A percentile compares a stretch with the other conserved stretches of the same genome.
Conservation (phyloP, 2,888 invertebrate species). For the Piscicola geometra region DNA sequence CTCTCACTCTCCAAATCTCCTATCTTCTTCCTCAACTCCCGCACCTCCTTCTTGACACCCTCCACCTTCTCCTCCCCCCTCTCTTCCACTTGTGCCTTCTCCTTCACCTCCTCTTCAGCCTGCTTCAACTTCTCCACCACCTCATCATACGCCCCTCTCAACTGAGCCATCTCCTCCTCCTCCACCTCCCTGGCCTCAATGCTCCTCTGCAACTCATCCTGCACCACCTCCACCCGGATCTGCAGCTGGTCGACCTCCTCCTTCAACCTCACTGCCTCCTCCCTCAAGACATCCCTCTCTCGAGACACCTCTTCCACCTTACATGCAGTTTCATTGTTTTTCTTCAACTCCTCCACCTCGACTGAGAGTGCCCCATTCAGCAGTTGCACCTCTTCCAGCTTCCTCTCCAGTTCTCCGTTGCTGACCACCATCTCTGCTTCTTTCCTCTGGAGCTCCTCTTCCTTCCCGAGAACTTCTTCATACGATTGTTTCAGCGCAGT, state of each 20-base stretch:
- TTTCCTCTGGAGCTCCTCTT: not conserved
- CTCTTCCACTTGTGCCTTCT: not conserved
- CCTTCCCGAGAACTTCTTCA: not conserved
- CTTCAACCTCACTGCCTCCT: not conserved
- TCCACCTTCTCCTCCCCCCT: not conserved
- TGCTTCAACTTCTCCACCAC: not conserved
- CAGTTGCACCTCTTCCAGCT: not conserved
- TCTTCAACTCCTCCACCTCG: slow-evolving; percentile 6
- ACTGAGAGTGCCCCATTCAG: not conserved
- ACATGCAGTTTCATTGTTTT: not conserved
- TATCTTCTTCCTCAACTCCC: not conserved
- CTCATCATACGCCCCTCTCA: not conserved
- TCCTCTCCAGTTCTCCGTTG: not conserved
- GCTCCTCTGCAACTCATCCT: not conserved
- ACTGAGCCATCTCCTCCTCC: slow-evolving; percentile 9
- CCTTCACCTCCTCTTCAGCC: not conserved
- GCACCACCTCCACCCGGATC: slow-evolving; percentile 16
- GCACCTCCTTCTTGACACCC: not conserved
- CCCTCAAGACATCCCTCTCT: slow-evolving; percentile 2
- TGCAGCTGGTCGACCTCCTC: slow-evolving; percentile 26
- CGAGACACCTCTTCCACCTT: slow-evolving; percentile 10
- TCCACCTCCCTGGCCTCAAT: not conserved
- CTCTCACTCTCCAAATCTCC: not conserved
- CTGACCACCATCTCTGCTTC: not conserved
- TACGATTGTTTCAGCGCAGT: not conserved